These are phyloP conservation scores for Oostethus manadensis DNA, from an alignment of 2,113 vertebrate species.

Conservation along the genomic window DNA sequence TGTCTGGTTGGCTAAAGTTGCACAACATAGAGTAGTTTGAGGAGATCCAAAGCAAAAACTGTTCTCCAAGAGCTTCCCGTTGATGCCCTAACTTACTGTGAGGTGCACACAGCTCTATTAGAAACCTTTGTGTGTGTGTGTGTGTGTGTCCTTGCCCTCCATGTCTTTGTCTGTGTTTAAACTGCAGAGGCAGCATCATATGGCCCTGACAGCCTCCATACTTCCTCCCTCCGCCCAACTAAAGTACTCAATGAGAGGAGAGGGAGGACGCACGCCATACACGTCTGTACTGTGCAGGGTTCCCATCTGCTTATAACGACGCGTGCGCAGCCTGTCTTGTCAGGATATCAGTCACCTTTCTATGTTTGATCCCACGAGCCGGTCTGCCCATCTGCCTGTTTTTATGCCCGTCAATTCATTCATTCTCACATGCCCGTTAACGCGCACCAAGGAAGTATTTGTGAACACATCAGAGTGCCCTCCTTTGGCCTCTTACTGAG, in stretches of 20 bases:
- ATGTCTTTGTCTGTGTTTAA: conserved; percentile 27
- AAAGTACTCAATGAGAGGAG: conserved; percentile 39
- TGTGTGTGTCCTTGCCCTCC: conserved; percentile 21
- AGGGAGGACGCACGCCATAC: background rate
- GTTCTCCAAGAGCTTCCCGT: background rate
- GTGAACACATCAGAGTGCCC: background rate
- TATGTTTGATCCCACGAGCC: conserved; percentile 24
- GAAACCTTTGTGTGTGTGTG: background rate
- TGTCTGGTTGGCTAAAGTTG: no score
- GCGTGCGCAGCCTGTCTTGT: conserved; percentile 18
- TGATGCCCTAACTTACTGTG: background rate
- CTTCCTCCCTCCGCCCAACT: conserved; percentile 47
- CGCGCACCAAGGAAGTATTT: background rate
- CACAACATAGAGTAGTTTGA: no score
- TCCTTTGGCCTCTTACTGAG: background rate
- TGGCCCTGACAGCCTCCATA: conserved; percentile 63
- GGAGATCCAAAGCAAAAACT: no score
- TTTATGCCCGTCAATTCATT: conserved; percentile 14
- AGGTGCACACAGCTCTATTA: conserved; percentile 11
- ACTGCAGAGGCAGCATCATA: conserved; percentile 60
- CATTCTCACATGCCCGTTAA: background rate
- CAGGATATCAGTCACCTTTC: conserved; percentile 25
- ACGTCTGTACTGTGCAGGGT: conserved; percentile 12
- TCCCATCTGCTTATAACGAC: conserved; percentile 43
- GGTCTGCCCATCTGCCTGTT: conserved; percentile 15